Evolutionary conservation across 2,797 vertebrate species (phyloP).

Genomic region (Liparis tanakae): DNA sequence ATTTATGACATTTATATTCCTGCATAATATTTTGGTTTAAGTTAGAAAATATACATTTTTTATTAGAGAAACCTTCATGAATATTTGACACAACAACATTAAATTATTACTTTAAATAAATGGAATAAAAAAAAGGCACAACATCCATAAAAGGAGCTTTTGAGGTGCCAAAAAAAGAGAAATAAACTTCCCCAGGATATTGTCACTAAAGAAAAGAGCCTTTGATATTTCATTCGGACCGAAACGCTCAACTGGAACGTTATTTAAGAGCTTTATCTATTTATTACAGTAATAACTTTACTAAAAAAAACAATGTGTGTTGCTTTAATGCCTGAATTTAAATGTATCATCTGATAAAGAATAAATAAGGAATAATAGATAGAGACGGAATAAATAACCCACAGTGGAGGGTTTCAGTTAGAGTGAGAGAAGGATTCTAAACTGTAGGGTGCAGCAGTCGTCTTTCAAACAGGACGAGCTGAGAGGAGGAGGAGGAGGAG

Average conservation of each 20-base stretch:
- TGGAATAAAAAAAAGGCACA: neutral
- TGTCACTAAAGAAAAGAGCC: constrained; percentile 31
- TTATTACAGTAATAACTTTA: neutral
- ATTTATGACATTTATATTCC: neutral
- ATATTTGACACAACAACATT: neutral
- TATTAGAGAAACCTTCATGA: neutral
- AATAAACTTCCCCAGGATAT: neutral
- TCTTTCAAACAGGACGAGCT: constrained; percentile 86
- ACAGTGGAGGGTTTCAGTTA: neutral
- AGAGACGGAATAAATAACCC: neutral
- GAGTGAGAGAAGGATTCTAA: constrained; percentile 81
- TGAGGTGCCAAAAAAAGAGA: neutral
- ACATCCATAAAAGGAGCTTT: constrained; percentile 15
- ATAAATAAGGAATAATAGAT: neutral
- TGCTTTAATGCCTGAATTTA: neutral
- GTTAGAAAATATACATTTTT: neutral
- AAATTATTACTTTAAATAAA: neutral
- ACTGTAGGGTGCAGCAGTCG: constrained; percentile 99
- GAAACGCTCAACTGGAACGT: constrained; percentile 45
- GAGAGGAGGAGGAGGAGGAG: constrained; percentile 24
- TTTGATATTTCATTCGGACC: constrained; percentile 56
- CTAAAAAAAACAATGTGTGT: neutral
- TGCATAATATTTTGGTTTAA: neutral
- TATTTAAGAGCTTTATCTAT: constrained; percentile 19
- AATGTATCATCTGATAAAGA: neutral